Evolutionary conservation across 2,888 invertebrate species (phyloP).

Genomic region (Stenolophus ochropezus): DNA sequence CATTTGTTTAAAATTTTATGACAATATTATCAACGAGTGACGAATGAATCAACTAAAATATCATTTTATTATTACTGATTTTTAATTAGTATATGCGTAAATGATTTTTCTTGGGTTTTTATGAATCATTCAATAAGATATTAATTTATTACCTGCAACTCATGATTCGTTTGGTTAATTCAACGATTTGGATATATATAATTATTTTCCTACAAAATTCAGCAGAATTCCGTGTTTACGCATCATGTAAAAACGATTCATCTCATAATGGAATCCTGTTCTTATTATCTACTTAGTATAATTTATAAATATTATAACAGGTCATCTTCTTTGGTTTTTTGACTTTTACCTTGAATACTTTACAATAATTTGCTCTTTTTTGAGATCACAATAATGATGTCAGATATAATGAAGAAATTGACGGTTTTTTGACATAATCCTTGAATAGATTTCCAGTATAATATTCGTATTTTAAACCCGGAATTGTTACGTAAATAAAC

Average conservation of each 20-base stretch:
- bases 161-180: no score
- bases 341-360: slow-evolving; percentile 19
- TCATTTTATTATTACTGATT: no score
- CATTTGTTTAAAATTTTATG: no score
- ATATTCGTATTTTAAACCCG: background rate
- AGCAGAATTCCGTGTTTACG: no score
- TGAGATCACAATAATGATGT: slow-evolving; percentile 12
- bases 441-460: background rate
- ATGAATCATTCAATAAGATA: no score
- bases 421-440: background rate
- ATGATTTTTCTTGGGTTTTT: no score
- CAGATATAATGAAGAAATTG: slow-evolving; percentile 19
- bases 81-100: no score
- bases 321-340: slow-evolving; percentile 18
- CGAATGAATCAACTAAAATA: no score
- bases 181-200: no score
- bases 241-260: background rate
- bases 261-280: background rate
- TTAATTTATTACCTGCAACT: no score
- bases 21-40: no score
- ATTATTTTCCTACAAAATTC: no score
- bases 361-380: background rate
- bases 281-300: slow-evolving; percentile 9
- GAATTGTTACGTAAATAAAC: background rate
- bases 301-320: slow-evolving; percentile 11